A percentile compares a stretch with the other conserved stretches of the same genome.
phyloP scores from a whole-genome alignment of 1,140 invertebrate genomes.

The Gryon sp. region DNA sequence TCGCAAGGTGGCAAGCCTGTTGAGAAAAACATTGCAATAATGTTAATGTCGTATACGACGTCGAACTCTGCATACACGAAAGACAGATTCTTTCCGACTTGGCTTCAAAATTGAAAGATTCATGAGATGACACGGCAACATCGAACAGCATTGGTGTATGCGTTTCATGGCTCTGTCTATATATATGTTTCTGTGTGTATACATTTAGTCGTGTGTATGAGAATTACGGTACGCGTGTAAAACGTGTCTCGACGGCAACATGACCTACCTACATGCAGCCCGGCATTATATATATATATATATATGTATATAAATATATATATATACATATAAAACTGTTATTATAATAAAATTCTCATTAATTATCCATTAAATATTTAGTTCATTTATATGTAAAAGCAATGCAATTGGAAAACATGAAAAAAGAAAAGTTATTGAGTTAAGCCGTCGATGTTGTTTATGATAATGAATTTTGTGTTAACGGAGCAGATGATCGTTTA shows the following conservation, averaged over 20 bases:
- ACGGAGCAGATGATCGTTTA: neutral
- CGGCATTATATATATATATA: neutral
- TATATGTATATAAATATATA: too few species aligned
- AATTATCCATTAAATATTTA: slow-evolving; percentile 3
- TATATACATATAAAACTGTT: too few species aligned
- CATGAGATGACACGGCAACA: slow-evolving; percentile 35
- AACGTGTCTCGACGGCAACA: slow-evolving; percentile 37
- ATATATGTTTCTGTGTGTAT: slow-evolving; percentile 11
- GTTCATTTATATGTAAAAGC: too few species aligned
- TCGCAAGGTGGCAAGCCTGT: too few species aligned
- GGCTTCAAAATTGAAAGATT: slow-evolving; percentile 33
- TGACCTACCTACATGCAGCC: slow-evolving; percentile 68
- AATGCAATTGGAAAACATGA: too few species aligned
- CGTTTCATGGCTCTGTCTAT: too few species aligned
- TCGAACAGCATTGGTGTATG: too few species aligned
- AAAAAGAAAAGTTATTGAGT: too few species aligned
- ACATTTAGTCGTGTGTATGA: slow-evolving; percentile 4
- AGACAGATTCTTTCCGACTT: slow-evolving; percentile 43
- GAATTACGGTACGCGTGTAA: slow-evolving; percentile 45
- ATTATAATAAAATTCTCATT: slow-evolving; percentile 8
- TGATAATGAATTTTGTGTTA: neutral
- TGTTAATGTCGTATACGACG: too few species aligned
- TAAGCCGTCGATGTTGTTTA: too few species aligned
- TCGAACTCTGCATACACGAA: slow-evolving; percentile 21
- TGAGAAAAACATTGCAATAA: too few species aligned